phyloP scores from a whole-genome alignment of 2,113 vertebrate species.

The Amia ocellicauda region DNA sequence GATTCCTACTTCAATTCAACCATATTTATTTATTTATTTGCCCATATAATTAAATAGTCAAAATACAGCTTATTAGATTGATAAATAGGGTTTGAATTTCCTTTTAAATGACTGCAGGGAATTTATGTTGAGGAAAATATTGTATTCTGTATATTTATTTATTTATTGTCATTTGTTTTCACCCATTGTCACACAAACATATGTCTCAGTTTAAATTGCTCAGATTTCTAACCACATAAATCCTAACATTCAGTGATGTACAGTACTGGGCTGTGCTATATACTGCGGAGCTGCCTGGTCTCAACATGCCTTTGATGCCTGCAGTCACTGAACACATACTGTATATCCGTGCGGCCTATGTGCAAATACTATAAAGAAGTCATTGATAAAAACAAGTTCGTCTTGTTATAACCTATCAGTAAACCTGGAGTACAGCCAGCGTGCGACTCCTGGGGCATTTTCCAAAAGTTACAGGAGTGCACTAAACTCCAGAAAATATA shows the following conservation, averaged over 20 bases:
- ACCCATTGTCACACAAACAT: conserved; percentile 20
- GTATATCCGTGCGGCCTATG: conserved; percentile 29
- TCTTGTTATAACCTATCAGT: conserved; percentile 65
- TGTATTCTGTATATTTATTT: too few species aligned
- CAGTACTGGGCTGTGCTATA: conserved; percentile 25
- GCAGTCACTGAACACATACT: conserved; percentile 28
- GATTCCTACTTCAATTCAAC: not conserved
- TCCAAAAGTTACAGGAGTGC: conserved; percentile 43
- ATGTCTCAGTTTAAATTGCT: conserved; percentile 29
- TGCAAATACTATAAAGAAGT: conserved; percentile 57
- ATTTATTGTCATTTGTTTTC: conserved; percentile 20
- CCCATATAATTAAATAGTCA: not conserved
- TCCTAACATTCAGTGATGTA: conserved; percentile 24
- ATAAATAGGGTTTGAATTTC: too few species aligned
- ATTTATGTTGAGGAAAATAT: too few species aligned
- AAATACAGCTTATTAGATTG: too few species aligned
- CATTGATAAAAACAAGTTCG: conserved; percentile 73
- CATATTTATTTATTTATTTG: not conserved
- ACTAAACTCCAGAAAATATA: not conserved
- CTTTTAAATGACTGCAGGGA: too few species aligned
- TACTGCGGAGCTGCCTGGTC: conserved; percentile 31
- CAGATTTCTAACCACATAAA: conserved; percentile 26
- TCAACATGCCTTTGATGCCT: conserved; percentile 29
- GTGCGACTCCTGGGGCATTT: conserved; percentile 44
- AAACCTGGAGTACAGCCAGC: conserved; percentile 48